Evolutionary conservation across 1,140 invertebrate genomes (phyloP).

Genomic region (Anastrepha obliqua): DNA sequence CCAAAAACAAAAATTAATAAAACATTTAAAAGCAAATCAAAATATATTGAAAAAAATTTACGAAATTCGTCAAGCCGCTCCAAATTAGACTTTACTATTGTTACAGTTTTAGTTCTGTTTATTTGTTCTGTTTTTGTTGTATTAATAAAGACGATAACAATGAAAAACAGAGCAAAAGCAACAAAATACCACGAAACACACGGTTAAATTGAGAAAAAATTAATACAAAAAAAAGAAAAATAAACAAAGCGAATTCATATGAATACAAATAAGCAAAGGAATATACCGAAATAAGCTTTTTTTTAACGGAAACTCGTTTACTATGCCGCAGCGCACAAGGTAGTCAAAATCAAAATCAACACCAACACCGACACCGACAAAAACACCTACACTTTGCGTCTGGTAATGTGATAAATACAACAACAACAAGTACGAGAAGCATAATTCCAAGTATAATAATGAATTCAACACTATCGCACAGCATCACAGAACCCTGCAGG

Average conservation of each 20-base stretch:
- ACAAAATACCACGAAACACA: not conserved
- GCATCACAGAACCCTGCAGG: not conserved
- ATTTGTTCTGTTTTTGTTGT: not conserved
- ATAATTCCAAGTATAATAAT: not conserved
- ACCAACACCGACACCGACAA: not conserved
- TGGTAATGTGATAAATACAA: not conserved
- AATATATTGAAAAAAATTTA: not conserved
- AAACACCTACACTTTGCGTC: conserved; percentile 38
- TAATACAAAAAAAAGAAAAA: not conserved
- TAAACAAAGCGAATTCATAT: not conserved
- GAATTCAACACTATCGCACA: not conserved
- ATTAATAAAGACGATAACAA: not conserved
- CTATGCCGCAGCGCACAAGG: not conserved
- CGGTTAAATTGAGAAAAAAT: not conserved
- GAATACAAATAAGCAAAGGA: not conserved
- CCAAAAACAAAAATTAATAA: not conserved
- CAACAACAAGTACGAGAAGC: not conserved
- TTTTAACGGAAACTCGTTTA: conserved; percentile 39
- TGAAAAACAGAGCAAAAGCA: not conserved
- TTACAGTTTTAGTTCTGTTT: conserved; percentile 8
- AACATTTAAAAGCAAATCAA: not conserved
- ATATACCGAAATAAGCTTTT: not conserved
- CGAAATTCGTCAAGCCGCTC: conserved; percentile 3
- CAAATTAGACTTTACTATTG: conserved; percentile 29
- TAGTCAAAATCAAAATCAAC: not conserved